Percentiles rank a stretch among this genome's conserved stretches.
Conservation (phyloP, 2,797 vertebrate genomes). For the Menidia menidia region DNA sequence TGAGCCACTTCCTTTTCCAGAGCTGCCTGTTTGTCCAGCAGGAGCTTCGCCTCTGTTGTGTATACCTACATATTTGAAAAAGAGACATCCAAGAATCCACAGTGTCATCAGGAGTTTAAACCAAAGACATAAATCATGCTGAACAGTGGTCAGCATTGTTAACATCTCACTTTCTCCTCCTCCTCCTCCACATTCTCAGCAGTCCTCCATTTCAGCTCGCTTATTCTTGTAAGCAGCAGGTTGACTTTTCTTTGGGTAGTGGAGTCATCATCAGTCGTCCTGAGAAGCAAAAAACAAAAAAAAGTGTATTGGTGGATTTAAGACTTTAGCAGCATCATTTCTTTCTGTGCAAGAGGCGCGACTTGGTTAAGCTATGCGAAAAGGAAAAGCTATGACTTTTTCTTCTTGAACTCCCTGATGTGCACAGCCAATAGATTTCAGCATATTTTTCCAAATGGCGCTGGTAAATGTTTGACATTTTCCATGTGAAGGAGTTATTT, state of each 20-base stretch:
- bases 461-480: conserved; percentile 27
- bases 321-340: background rate
- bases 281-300: conserved; percentile 59
- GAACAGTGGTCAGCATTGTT: background rate
- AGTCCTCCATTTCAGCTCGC: conserved; percentile 91
- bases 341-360: background rate
- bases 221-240: conserved; percentile 92
- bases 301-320: background rate
- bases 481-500: conserved; percentile 54
- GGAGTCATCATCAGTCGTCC: conserved; percentile 90
- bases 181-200: conserved; percentile 85
- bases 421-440: conserved; percentile 2
- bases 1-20: conserved; percentile 86
- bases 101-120: background rate
- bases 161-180: conserved; percentile 68
- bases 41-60: conserved; percentile 76
- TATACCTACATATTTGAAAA: conserved; percentile 66
- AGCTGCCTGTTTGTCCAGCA: conserved; percentile 85
- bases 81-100: background rate
- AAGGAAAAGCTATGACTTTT: background rate
- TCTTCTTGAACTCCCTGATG: conserved; percentile 1
- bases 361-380: background rate
- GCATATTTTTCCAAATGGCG: conserved; percentile 12
- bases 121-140: conserved; percentile 14
- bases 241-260: conserved; percentile 91